Conservation (phyloP, 2,113 vertebrate genomes). For the Cynoglossus semilaevis region DNA sequence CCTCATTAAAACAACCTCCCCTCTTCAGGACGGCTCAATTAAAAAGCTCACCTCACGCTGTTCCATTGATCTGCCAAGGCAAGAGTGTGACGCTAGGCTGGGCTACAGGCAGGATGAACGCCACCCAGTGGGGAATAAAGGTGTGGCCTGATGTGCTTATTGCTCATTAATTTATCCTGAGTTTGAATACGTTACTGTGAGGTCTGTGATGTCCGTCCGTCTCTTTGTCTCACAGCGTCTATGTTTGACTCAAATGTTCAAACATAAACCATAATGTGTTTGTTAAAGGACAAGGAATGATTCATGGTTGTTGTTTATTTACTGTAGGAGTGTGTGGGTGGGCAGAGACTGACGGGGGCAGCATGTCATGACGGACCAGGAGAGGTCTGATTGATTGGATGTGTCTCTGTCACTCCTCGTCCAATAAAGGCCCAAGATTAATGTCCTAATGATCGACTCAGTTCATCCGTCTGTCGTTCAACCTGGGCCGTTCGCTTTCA, state of each 20-base stretch:
- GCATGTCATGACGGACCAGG: constrained; percentile 54
- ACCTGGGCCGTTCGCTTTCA: constrained; percentile 4
- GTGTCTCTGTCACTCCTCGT: constrained; percentile 49
- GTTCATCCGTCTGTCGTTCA: constrained; percentile 35
- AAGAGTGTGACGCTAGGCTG: constrained; percentile 11
- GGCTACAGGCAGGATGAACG: constrained; percentile 30
- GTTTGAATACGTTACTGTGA: constrained; percentile 6
- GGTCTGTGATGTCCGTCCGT: too few relatives aligned
- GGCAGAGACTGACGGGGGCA: constrained; percentile 5
- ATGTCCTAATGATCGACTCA: constrained; percentile 31
- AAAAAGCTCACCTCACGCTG: constrained; percentile 60
- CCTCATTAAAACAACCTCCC: constrained; percentile 69
- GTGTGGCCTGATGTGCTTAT: neutral
- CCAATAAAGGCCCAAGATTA: constrained; percentile 46
- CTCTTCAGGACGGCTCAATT: constrained; percentile 69
- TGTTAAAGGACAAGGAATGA: too few relatives aligned
- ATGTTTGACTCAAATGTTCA: too few relatives aligned
- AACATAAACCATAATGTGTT: too few relatives aligned
- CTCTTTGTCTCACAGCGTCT: too few relatives aligned
- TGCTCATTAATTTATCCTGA: constrained; percentile 1
- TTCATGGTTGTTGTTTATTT: too few relatives aligned
- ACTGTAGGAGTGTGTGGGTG: neutral
- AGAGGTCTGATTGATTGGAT: constrained; percentile 46
- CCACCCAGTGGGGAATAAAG: constrained; percentile 23
- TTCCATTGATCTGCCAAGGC: constrained; percentile 67